Conservation (phyloP, 92 coral and sea anemone genomes). For the Ricordea florida region DNA sequence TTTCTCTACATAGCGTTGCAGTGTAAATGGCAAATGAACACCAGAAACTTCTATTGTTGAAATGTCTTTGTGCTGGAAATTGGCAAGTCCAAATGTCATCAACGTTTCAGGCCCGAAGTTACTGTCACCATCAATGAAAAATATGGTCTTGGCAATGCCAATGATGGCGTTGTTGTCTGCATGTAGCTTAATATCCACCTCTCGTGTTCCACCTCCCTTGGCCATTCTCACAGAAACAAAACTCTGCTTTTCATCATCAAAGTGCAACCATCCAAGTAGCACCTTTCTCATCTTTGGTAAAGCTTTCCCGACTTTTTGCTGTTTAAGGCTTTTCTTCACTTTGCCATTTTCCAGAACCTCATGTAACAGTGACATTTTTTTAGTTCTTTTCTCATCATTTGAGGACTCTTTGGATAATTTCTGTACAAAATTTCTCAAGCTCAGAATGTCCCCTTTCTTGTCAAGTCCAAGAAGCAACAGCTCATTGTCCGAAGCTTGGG, state of each 20-base stretch:
- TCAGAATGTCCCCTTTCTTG: conserved; percentile 45
- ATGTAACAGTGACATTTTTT: conserved; percentile 27
- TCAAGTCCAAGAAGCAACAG: conserved; percentile 28
- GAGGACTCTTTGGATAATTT: conserved; percentile 15
- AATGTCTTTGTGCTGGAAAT: conserved; percentile 38
- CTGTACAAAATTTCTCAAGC: conserved; percentile 25
- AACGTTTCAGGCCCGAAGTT: conserved; percentile 15
- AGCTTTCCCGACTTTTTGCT: conserved; percentile 17
- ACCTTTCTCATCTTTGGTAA: conserved; percentile 21
- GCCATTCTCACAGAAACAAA: conserved; percentile 31
- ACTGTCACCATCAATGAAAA: conserved; percentile 47
- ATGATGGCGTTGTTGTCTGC: conserved; percentile 22
- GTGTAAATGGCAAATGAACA: neutral
- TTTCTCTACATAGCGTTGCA: conserved; percentile 28
- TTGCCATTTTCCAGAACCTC: conserved; percentile 27
- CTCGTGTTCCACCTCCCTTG: conserved; percentile 59
- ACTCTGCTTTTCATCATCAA: conserved; percentile 12
- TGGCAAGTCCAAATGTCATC: conserved; percentile 35
- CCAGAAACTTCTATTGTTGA: neutral
- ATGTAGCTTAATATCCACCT: conserved; percentile 22
- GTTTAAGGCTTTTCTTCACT: conserved; percentile 14
- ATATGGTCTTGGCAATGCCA: conserved; percentile 26
- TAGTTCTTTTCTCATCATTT: conserved; percentile 25
- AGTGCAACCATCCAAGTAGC: conserved; percentile 51
- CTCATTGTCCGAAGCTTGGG: conserved; percentile 31